These are phyloP conservation scores for Macquaria australasica DNA, from an alignment of 2,113 vertebrate genomes.

Conservation along the genomic window DNA sequence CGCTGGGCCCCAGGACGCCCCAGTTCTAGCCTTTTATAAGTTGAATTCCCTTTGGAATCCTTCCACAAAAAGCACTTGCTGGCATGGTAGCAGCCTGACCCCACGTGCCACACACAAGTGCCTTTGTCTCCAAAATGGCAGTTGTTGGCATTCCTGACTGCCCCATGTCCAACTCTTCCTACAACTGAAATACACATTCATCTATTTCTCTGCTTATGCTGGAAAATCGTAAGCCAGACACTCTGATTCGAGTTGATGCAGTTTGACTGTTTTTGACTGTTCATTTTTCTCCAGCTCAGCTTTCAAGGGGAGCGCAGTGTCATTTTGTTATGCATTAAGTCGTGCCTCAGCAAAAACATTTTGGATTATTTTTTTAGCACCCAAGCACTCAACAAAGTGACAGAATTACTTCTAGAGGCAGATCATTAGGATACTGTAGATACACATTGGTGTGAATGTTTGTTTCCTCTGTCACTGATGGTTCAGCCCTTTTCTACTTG, in stretches of 20 bases:
- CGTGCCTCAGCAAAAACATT: conserved; percentile 7
- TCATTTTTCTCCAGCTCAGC: conserved; percentile 47
- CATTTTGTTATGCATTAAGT: conserved; percentile 36
- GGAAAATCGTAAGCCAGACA: background rate
- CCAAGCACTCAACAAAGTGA: background rate
- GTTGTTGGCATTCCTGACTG: conserved; percentile 65
- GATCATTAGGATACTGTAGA: conserved; percentile 21
- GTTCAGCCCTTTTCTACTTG: background rate
- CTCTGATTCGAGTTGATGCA: conserved; percentile 25
- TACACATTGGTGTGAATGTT: background rate
- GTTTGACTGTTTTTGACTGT: conserved; percentile 24
- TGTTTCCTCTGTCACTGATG: conserved; percentile 1
- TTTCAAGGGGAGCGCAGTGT: background rate
- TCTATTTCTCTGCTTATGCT: conserved; percentile 6
- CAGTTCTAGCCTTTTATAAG: conserved; percentile 22
- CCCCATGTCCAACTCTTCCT: conserved; percentile 34
- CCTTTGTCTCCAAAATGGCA: conserved; percentile 76
- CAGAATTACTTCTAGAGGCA: background rate
- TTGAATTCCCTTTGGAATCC: conserved; percentile 49
- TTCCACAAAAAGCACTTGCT: conserved; percentile 65
- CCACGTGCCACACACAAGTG: conserved; percentile 61
- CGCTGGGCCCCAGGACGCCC: background rate
- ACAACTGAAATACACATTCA: conserved; percentile 26
- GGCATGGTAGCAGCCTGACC: conserved; percentile 56
- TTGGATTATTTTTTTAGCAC: background rate